Evolutionary conservation across 1,140 invertebrate genomes (phyloP), one percentile per base, ranked within the genome.

Genomic region (Drosophila guanche): DNA sequence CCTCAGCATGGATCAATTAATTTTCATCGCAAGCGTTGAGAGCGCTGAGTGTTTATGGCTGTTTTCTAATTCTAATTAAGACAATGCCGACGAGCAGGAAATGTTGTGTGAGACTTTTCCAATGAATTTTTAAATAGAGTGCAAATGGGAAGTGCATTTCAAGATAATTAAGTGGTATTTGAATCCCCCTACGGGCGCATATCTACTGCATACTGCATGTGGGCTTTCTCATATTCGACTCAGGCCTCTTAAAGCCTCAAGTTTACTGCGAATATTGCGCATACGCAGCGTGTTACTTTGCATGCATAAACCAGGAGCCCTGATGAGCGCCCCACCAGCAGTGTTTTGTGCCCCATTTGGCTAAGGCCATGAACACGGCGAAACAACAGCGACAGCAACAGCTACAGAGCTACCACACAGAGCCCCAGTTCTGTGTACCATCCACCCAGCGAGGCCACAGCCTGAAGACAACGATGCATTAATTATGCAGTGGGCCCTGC

Each of bases 1-100:
- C 71, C 78, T 88, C 83, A 76, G 65, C 74, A 67, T 47, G 75
- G 66, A 76, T 81, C 83, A 88, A 88, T 88, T 88, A 79, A 88
- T 79, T 88, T 84, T 63, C 79, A 83, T 72, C 78, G 68, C 52
- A 66, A 61, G 59, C 62, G 67, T 54, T 62, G 60, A 37, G 33
- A 65, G 59, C 62, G 61, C 55, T 58, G 76, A 83, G 79, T 79
- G 81, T 63, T 85, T 86, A 86, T 80, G 71, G 51, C 80, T 84
- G 54, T 76, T 77, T 77, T 81, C 59, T 45, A 61, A 66, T 66
- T 74, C 73, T 29, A 74, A 86, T 85, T 81, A 76, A 66, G 77
- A 59, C 54, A 63, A 51, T 75, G 59, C 50, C 16, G 33, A 37
- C 41, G 56, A 33, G 33, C 47, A 60, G 60, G 29, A 40, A 48